Base-by-base conservation (phyloP, 2,888 invertebrate genomes). In the Phortica magna region DNA sequence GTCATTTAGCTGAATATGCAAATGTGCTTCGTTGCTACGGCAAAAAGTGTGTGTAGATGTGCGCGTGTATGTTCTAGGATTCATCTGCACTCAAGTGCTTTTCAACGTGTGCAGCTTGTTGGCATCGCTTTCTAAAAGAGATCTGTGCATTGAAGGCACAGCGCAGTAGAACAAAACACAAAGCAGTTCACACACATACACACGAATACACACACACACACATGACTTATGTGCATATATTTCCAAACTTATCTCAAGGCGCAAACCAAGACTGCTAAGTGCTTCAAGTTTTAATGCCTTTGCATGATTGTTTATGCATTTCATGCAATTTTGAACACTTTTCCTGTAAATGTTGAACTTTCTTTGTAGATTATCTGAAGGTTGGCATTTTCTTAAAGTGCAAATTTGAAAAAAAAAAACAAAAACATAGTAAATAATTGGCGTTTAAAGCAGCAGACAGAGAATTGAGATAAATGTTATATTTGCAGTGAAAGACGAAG, bases 301-400 rank as follows among this genome's bases (percentile, higher is more conserved):
- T 14, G 7, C 48, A 12, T 48, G 64, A 64, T 64, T 64, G 9
- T 12, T 64, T 64, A 64, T 64, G 64, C 64, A 22, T 64, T 64
- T 64, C 64, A 64, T 64, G 39, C 5, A 64, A 19, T 22, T 64
- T 64, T 31, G 5, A 64, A 48, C 48, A 14, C 7, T 48, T 12
- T 4, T 31, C 31, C 5, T 12, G 48, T 48, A 14, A 5, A 48
- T 5, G 9, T 48, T 14, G 48, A 48, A 9, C 14, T 12, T 48
- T 12, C 4, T 12, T 48, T 14, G 48, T 2, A 9, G 48, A 14
- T 48, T 48, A 48, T 0, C 48, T 5, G 10, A 48, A 9, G 14
- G 48, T 12, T 48, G 3, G 9, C 48, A 12, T 6, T 14, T 48
- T 48, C n/a, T n/a, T n/a, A n/a, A 2, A 48, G 48, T 2, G 3